Conservation (phyloP, 2,797 vertebrate species). For the Graptemys geographica region DNA sequence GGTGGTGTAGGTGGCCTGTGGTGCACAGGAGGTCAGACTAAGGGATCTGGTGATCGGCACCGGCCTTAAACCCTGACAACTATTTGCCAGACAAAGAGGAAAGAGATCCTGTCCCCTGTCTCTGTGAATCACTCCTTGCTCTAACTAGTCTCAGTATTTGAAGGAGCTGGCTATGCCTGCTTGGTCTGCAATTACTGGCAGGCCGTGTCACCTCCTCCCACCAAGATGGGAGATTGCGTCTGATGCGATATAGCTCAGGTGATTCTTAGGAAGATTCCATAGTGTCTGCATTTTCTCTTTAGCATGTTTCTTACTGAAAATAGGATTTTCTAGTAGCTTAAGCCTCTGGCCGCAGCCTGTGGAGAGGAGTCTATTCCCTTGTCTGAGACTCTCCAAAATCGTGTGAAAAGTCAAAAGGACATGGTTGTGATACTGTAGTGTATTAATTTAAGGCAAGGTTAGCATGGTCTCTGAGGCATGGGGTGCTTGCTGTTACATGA, state of each 20-base stretch:
- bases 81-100: neutral
- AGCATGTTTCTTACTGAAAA: neutral
- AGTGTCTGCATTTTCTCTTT: neutral
- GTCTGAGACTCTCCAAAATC: neutral
- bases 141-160: neutral
- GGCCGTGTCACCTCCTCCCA: neutral
- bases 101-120: neutral
- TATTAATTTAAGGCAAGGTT: constrained; percentile 9
- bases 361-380: constrained; percentile 9
- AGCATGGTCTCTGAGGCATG: neutral
- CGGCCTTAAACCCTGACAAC: neutral
- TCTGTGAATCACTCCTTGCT: neutral
- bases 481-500: accelerated
- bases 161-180: neutral
- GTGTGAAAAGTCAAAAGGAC: neutral
- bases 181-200: neutral
- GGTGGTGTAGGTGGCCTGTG: too few relatives aligned
- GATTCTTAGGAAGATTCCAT: neutral
- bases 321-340: constrained; percentile 26
- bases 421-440: neutral
- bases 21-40: too few relatives aligned
- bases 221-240: neutral
- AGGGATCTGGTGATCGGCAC: too few relatives aligned
- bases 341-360: neutral
- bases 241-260: accelerated